phyloP scores from a whole-genome alignment of 2,888 invertebrate species.

The Nymphalis c-album region DNA sequence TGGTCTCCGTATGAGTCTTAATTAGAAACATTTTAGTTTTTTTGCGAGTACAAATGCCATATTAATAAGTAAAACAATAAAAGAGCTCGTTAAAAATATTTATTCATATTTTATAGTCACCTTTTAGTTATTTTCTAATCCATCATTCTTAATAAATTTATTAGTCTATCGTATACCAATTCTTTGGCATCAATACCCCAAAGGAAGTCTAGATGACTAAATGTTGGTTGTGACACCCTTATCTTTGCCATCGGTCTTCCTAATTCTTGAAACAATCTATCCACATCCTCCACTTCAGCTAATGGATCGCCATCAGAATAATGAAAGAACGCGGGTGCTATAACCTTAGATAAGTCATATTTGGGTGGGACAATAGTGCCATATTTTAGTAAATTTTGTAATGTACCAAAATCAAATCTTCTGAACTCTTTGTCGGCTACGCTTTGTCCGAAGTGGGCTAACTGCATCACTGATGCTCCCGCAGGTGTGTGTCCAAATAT shows the following conservation, averaged over 20 bases:
- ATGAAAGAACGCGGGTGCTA: conserved; percentile 83
- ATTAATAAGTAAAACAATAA: neutral
- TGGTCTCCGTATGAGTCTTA: no score
- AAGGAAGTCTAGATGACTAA: conserved; percentile 87
- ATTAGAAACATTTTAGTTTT: no score
- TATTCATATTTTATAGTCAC: neutral
- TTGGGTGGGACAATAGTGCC: conserved; percentile 78
- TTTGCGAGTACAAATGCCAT: no score
- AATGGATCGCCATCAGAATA: conserved; percentile 85
- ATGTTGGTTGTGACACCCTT: conserved; percentile 78
- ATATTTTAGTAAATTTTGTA: conserved; percentile 79
- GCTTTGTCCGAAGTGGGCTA: conserved; percentile 87
- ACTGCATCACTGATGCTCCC: conserved; percentile 85
- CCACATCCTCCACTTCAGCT: conserved; percentile 80
- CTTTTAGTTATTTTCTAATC: conserved; percentile 37
- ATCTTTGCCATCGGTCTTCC: conserved; percentile 81
- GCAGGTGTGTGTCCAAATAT: conserved; percentile 86
- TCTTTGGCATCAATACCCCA: conserved; percentile 84
- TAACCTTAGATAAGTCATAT: conserved; percentile 81
- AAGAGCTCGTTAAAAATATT: neutral
- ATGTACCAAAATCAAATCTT: conserved; percentile 80
- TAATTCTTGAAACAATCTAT: conserved; percentile 74
- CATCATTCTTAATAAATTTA: conserved; percentile 75
- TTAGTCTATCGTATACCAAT: conserved; percentile 81
- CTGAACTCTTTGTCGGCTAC: conserved; percentile 77